Evolutionary conservation across 92 coral and sea anemone species (phyloP).

Genomic region (Desmophyllum pertusum): DNA sequence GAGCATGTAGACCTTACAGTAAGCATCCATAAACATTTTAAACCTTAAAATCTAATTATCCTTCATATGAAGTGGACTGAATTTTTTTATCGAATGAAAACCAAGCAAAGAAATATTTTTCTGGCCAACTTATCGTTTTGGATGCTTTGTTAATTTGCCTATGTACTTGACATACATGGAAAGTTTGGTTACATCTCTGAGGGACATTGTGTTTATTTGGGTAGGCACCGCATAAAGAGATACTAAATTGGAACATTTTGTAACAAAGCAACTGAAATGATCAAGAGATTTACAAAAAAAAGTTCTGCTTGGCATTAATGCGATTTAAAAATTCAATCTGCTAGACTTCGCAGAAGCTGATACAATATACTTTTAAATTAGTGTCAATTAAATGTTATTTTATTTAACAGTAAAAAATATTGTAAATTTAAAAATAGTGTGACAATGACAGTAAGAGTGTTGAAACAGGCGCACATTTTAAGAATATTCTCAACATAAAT

Average conservation of each 20-base stretch:
- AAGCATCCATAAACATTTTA: constrained; percentile 56
- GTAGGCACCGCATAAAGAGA: background rate
- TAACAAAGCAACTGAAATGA: background rate
- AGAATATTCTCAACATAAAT: background rate
- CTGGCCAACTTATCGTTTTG: background rate
- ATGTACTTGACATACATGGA: background rate
- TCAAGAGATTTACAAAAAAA: background rate
- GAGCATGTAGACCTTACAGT: constrained; percentile 92
- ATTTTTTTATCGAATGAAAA: constrained; percentile 8
- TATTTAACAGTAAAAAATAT: background rate
- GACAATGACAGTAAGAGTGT: background rate
- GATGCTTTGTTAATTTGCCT: background rate
- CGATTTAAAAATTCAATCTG: background rate
- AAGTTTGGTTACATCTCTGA: background rate
- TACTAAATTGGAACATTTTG: background rate
- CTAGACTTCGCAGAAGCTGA: background rate
- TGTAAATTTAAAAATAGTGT: background rate
- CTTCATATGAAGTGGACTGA: background rate
- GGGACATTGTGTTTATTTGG: background rate
- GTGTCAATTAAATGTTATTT: background rate
- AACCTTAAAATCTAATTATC: background rate
- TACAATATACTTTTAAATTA: background rate
- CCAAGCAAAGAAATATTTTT: background rate
- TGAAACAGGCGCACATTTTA: background rate
- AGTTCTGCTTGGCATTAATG: constrained; percentile 20